Base-by-base conservation (phyloP, 2,888 invertebrate species). In the Pseudococcus viburni region DNA sequence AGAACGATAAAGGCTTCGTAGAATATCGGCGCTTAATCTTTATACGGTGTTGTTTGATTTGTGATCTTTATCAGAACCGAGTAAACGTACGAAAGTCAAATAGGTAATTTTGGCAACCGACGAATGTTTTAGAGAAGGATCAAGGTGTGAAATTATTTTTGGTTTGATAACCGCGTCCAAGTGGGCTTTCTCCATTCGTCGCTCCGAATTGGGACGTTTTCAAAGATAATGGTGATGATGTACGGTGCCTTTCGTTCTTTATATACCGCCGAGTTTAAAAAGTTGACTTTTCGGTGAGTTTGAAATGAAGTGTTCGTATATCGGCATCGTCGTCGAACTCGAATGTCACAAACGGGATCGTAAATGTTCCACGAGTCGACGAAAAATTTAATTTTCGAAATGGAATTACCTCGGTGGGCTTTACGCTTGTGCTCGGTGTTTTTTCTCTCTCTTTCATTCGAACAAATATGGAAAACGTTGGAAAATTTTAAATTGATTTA, bases 101-200 rank as follows among this genome's bases (percentile, higher is more conserved):
- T 15, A 19, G 64, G 64, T 64, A 22, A 9, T 64, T 64, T 64
- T 64, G 64, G 64, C 64, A 64, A 64, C 64, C 22, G 64, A 64
- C 9, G 9, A 22, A 15, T 22, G 8, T 19, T 9, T 64, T 6
- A 8, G 1, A 11, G 64, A 64, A 42, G 64, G 64, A 64, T 64
- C 64, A 64, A 64, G 64, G 64, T 64, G 64, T 64, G 64, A 64
- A 64, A 64, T 64, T 64, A 64, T 64, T 64, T 64, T 64, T 64
- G 64, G 64, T 64, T 55, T 64, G 64, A 64, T 64, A 64, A 64
- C 64, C 64, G 9, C 64, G 64, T 64, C 64, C 22, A 64, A 64
- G 19, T 64, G 64, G 64, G 64, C 64, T 64, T 64, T 64, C 64
- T 64, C 64, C 22, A 22, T 64, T 64, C 12, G 64, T 22, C 42